A percentile compares a stretch with the other conserved stretches of the same genome.
Evolutionary conservation across 2,888 invertebrate species (phyloP).

Genomic region (Callyntrura guangdongensis): DNA sequence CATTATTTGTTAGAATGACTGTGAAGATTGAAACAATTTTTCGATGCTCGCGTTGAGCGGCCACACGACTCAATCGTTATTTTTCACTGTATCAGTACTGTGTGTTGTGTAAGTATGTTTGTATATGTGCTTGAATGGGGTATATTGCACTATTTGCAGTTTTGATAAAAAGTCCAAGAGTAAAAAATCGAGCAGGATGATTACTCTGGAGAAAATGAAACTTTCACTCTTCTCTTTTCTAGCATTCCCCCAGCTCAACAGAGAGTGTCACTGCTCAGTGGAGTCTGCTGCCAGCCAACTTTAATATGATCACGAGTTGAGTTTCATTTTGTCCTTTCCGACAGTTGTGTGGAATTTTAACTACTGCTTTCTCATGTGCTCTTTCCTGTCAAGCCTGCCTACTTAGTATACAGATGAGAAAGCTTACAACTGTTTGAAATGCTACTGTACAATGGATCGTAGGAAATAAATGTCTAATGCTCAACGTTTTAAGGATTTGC

Average conservation of each 20-base stretch:
- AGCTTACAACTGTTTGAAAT: background rate
- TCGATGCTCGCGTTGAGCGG: background rate
- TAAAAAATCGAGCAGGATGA: background rate
- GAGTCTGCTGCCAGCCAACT: constrained; percentile 46
- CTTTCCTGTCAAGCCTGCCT: constrained; percentile 45
- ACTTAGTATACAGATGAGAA: constrained; percentile 2
- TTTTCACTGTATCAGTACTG: background rate
- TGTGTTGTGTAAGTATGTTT: background rate
- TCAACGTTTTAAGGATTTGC: background rate
- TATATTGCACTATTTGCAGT: background rate
- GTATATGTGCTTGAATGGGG: background rate
- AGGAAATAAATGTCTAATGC: background rate
- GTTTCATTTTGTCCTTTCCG: constrained; percentile 66
- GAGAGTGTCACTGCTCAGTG: constrained; percentile 45
- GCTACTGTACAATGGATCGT: background rate
- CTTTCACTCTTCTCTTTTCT: background rate
- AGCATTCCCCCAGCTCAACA: background rate
- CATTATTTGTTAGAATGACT: background rate
- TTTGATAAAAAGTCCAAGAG: background rate
- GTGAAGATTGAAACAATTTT: background rate
- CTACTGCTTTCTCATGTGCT: constrained; percentile 10
- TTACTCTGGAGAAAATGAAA: constrained; percentile 61
- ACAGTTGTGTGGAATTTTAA: constrained; percentile 67
- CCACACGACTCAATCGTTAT: background rate
- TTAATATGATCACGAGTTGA: constrained; percentile 61